A percentile compares a stretch with the other conserved stretches of the same genome.
phyloP scores from a whole-genome alignment of 2,113 vertebrate genomes.

The Heterochromis multidens region DNA sequence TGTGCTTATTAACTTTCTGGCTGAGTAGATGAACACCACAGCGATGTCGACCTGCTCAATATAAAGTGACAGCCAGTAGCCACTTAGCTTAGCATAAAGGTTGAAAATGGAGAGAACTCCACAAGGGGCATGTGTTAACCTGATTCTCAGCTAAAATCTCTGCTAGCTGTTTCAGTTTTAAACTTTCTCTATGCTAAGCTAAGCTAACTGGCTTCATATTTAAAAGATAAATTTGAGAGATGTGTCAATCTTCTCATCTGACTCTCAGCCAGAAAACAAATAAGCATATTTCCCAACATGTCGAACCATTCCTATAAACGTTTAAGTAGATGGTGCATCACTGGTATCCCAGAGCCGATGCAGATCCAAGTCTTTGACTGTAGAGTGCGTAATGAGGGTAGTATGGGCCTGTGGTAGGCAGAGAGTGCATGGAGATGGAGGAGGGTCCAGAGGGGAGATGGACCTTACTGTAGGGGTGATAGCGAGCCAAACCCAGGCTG shows the following conservation, averaged over 20 bases:
- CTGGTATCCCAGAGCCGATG: constrained; percentile 93
- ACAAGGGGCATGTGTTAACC: neutral
- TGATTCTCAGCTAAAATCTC: neutral
- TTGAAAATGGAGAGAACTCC: neutral
- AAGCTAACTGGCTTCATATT: constrained; percentile 7
- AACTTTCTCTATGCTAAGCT: neutral
- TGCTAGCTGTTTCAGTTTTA: neutral
- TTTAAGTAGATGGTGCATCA: constrained; percentile 62
- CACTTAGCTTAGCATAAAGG: constrained; percentile 2
- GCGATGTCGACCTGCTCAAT: neutral
- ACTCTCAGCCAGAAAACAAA: neutral
- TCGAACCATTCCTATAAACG: neutral
- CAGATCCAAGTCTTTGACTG: constrained; percentile 93
- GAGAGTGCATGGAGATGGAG: constrained; percentile 87
- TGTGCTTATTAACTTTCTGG: neutral
- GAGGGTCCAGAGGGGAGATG: constrained; percentile 84
- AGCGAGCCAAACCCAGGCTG: constrained; percentile 90
- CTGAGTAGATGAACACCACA: neutral
- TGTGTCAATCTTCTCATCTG: neutral
- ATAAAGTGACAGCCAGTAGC: neutral
- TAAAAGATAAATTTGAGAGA: neutral
- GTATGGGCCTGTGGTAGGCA: constrained; percentile 85
- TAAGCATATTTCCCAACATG: constrained; percentile 3
- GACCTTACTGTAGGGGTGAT: constrained; percentile 95
- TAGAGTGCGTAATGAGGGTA: constrained; percentile 96